Evolutionary conservation across 1,140 invertebrate species (phyloP), one percentile per base, ranked within the genome.

Genomic region (Brachionus asplanchnoidis): DNA sequence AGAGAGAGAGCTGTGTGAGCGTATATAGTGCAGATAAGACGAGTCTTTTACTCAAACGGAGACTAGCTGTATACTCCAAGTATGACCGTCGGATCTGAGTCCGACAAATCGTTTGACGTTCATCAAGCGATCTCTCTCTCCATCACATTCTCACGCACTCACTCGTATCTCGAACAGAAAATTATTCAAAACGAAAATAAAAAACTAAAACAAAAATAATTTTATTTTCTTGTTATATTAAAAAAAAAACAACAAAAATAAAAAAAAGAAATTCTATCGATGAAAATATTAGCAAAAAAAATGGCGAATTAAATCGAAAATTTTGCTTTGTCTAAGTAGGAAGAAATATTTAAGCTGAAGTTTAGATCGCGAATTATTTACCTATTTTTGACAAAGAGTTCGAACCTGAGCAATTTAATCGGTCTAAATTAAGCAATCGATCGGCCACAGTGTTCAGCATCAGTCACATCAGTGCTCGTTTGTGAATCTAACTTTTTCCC

Each of bases 211-310:
- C 66, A 68, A 68, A 68, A 68, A 68, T 68, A 68, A 68, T 68
- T 68, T 73, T 73, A 40, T 73, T 73, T 42, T 73, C 40, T 40
- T 73, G 14, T 42, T 73, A 42, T 42, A 73, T 73, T 73, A 42
- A 73, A 42, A 73, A 73, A 42, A 73, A 73, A 73, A 73, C 32
- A 73, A 73, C 68, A 73, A 68, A 73, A 73, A 73, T 44, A 73
- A 73, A 68, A 73, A 73, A 73, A 73, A 73, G 68, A 73, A 73
- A 73, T 73, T 73, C 68, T 73, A 73, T 73, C 68, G 68, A 73
- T 73, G 68, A 73, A 73, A 42, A 73, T 20, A 73, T 42, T 20
- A 73, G 36, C 32, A 73, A 42, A 40, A 73, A 36, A 73, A 73
- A 73, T 73, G 68, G 68, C 68, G 68, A 73, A 73, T 73, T 73